Evolutionary conservation across 2,113 vertebrate genomes (phyloP).

Genomic region (Poicephalus gulielmi): DNA sequence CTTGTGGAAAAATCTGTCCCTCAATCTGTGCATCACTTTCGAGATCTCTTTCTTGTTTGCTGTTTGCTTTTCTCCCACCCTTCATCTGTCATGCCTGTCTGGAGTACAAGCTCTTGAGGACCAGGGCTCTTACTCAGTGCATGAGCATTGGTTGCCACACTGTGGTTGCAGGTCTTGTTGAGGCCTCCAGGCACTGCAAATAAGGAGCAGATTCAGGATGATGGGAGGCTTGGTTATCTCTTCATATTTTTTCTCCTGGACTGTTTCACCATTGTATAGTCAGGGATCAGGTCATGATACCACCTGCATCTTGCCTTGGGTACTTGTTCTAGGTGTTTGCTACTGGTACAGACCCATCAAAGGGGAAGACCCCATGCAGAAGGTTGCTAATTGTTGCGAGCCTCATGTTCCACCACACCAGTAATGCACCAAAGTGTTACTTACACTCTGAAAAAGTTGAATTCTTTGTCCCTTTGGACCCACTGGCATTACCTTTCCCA

Average conservation of each 20-base stretch:
- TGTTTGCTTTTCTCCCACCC: conserved; percentile 60
- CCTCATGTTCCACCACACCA: accelerated
- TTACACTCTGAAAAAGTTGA: accelerated
- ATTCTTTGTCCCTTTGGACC: neutral
- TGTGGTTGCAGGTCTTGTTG: neutral
- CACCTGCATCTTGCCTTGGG: accelerated
- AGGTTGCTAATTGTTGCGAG: neutral
- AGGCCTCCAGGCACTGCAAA: neutral
- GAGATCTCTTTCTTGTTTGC: conserved; percentile 50
- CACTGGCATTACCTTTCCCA: neutral
- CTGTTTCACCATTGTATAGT: neutral
- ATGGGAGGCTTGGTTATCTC: neutral
- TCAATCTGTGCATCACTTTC: conserved; percentile 49
- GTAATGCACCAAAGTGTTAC: neutral
- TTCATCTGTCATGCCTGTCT: conserved; percentile 60
- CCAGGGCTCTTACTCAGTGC: neutral
- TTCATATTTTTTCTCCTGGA: neutral
- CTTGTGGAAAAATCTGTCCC: conserved; percentile 59
- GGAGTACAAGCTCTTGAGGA: conserved; percentile 24
- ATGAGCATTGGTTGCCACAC: neutral
- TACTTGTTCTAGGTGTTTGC: neutral
- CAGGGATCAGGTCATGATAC: neutral
- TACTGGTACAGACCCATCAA: neutral
- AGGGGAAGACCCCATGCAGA: neutral
- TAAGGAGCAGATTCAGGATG: neutral